Evolutionary conservation across 1,140 invertebrate species (phyloP).

Genomic region (Bemisia tabaci): DNA sequence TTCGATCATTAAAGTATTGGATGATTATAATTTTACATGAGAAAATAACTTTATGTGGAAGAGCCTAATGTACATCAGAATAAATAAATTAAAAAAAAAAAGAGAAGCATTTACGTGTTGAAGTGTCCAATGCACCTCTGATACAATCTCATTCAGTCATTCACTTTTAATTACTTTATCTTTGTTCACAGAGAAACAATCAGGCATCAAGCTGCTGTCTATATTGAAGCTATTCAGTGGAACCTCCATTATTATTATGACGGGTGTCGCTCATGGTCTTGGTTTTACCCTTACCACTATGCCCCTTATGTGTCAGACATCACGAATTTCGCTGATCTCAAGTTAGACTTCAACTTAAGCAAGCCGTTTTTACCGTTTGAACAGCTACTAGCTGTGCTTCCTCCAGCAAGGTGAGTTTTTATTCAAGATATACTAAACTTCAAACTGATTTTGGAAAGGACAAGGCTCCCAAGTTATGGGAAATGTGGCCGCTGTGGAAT

Average conservation of each 20-base stretch:
- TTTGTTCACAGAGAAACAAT: conserved; percentile 50
- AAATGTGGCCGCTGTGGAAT: too few species aligned
- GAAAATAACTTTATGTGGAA: too few species aligned
- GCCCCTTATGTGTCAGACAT: conserved; percentile 92
- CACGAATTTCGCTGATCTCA: conserved; percentile 56
- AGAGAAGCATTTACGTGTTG: too few species aligned
- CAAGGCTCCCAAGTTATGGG: too few species aligned
- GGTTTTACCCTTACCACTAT: conserved; percentile 95
- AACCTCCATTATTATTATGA: conserved; percentile 93
- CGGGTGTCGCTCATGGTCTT: conserved; percentile 92
- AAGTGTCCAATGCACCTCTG: too few species aligned
- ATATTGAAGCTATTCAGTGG: conserved; percentile 91
- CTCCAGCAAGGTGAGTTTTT: conserved; percentile 40
- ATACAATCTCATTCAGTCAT: too few species aligned
- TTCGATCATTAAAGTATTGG: too few species aligned
- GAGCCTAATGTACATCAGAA: too few species aligned
- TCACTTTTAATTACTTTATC: conserved; percentile 16
- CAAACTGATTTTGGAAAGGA: too few species aligned
- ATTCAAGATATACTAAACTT: neutral
- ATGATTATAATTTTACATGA: too few species aligned
- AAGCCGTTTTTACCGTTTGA: conserved; percentile 88
- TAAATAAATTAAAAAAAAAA: too few species aligned
- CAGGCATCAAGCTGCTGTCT: conserved; percentile 66
- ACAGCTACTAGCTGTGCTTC: conserved; percentile 85
- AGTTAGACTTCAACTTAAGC: conserved; percentile 65